Conservation (phyloP, 2,113 vertebrate genomes). For the Dasypus novemcinctus region DNA sequence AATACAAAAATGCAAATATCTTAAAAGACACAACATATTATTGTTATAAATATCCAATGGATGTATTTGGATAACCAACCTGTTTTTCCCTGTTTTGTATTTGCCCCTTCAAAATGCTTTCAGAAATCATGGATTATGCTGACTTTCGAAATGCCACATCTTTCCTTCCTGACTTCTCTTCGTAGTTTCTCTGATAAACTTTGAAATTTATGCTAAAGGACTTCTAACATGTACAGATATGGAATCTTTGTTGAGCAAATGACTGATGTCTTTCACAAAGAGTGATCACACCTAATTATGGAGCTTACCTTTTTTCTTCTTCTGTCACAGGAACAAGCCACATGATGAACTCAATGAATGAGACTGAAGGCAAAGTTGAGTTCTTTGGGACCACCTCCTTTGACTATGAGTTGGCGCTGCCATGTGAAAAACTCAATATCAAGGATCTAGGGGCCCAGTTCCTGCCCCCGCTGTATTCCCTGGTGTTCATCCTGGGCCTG, state of each 20-base stretch:
- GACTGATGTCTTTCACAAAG: neutral
- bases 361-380: neutral
- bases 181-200: neutral
- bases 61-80: neutral
- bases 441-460: constrained; percentile 64
- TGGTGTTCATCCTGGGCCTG: constrained; percentile 88
- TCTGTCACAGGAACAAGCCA: neutral
- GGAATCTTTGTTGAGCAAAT: neutral
- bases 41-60: neutral
- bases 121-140: neutral
- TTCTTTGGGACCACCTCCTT: neutral
- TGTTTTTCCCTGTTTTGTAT: neutral
- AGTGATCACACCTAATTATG: neutral
- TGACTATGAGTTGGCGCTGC: accelerated
- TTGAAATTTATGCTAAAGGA: neutral
- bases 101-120: neutral
- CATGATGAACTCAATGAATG: neutral
- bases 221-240: neutral
- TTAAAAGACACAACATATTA: neutral
- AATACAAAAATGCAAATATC: neutral
- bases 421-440: constrained; percentile 13
- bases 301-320: neutral
- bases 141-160: neutral
- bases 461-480: constrained; percentile 85
- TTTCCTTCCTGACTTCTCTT: neutral